Conservation (phyloP, 1,140 invertebrate genomes). For the Bombus affinis region DNA sequence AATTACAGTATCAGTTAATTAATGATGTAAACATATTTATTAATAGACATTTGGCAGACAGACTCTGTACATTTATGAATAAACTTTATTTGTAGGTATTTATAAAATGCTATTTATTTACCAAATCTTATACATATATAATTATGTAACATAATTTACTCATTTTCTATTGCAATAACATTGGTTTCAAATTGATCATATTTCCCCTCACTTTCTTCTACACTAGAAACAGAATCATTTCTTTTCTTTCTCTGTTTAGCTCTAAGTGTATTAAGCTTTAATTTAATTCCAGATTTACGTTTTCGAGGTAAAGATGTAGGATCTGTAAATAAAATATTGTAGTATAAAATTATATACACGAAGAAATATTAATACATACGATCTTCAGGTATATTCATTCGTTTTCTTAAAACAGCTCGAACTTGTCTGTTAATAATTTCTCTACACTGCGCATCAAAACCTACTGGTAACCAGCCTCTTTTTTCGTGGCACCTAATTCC, state of each 20-base stretch:
- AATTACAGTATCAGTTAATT: slow-evolving; percentile 68
- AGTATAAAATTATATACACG: neutral
- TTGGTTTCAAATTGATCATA: neutral
- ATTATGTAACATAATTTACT: neutral
- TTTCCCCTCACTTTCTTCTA: slow-evolving; percentile 20
- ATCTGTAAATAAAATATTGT: slow-evolving; percentile 51
- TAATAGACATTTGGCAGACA: slow-evolving; percentile 70
- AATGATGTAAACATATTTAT: slow-evolving; percentile 78
- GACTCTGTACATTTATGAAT: slow-evolving; percentile 74
- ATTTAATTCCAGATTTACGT: slow-evolving; percentile 46
- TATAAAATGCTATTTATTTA: neutral
- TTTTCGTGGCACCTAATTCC: slow-evolving; percentile 87
- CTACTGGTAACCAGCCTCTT: slow-evolving; percentile 89
- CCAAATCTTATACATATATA: neutral
- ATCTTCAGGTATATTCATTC: slow-evolving; percentile 81
- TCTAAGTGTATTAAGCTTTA: slow-evolving; percentile 36
- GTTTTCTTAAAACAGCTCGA: slow-evolving; percentile 83
- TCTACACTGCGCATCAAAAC: slow-evolving; percentile 86
- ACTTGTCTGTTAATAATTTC: slow-evolving; percentile 87
- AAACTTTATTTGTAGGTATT: slow-evolving; percentile 69
- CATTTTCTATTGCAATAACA: neutral
- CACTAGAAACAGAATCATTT: neutral
- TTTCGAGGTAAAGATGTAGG: slow-evolving; percentile 59
- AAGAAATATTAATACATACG: slow-evolving; percentile 69
- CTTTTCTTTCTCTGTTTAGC: slow-evolving; percentile 39